phyloP scores from a whole-genome alignment of 2,888 invertebrate genomes.

The Clivina fossor region DNA sequence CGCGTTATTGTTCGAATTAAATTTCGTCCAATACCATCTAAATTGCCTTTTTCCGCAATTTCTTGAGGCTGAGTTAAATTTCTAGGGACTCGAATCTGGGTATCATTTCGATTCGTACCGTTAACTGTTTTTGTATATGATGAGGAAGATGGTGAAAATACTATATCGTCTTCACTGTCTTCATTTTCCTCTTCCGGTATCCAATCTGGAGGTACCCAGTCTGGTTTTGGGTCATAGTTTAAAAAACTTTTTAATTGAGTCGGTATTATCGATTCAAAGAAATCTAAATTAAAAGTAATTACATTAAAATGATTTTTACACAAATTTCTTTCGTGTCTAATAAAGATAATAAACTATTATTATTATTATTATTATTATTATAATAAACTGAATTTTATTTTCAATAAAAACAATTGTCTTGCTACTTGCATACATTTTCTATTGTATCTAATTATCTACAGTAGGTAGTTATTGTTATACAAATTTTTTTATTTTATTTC shows the following conservation, averaged over 20 bases:
- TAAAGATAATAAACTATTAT: neutral
- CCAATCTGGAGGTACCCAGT: constrained; percentile 26
- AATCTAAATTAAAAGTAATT: constrained; percentile 3
- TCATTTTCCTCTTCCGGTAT: constrained; percentile 11
- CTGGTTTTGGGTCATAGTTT: constrained; percentile 20
- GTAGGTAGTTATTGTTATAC: too few relatives aligned
- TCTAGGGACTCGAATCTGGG: too few relatives aligned
- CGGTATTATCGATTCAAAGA: constrained; percentile 13
- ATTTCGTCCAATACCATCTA: constrained; percentile 29
- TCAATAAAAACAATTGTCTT: too few relatives aligned
- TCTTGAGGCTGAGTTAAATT: too few relatives aligned
- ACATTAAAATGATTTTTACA: neutral
- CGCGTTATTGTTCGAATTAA: constrained; percentile 25
- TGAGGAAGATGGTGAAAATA: too few relatives aligned
- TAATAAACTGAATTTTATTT: too few relatives aligned
- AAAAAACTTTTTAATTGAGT: constrained; percentile 17
- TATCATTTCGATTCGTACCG: constrained; percentile 1
- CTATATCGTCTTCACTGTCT: neutral
- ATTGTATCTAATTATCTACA: too few relatives aligned
- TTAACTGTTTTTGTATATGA: too few relatives aligned
- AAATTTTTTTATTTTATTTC: too few relatives aligned
- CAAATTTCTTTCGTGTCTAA: neutral
- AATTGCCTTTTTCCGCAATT: constrained; percentile 31
- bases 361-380: too few relatives aligned
- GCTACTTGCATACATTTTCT: too few relatives aligned